A percentile compares a stretch with the other conserved stretches of the same genome.
Conservation (phyloP, 2,888 invertebrate genomes). For the Pachliopta kotzebuea region DNA sequence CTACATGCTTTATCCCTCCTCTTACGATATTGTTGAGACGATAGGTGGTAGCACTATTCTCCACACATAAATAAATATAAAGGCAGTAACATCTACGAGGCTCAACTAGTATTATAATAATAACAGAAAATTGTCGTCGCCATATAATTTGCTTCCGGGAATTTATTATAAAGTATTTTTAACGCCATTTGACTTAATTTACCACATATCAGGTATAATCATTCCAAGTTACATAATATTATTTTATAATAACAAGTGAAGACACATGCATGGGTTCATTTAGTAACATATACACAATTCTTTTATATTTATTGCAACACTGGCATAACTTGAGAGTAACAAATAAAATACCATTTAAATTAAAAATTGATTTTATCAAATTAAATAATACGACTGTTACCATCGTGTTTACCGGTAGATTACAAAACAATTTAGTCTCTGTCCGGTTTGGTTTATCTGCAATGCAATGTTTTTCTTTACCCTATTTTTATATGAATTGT, state of each 20-base stretch:
- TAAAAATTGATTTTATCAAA: no score
- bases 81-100: no score
- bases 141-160: slow-evolving; percentile 16
- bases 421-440: not conserved
- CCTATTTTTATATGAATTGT: not conserved
- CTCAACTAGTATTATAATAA: slow-evolving; percentile 32
- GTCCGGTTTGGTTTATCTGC: not conserved
- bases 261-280: not conserved
- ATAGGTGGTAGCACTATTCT: no score
- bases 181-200: not conserved
- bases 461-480: not conserved
- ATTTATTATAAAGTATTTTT: slow-evolving; percentile 11
- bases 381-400: not conserved
- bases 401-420: not conserved
- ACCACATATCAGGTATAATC: not conserved
- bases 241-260: not conserved
- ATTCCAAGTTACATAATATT: not conserved
- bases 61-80: no score
- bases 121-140: slow-evolving; percentile 69
- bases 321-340: no score
- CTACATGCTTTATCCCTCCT: no score
- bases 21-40: no score
- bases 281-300: no score
- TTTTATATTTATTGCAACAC: no score
- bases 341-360: no score